Evolutionary conservation across 2,888 invertebrate species (phyloP).

Genomic region (Axea sp.): DNA sequence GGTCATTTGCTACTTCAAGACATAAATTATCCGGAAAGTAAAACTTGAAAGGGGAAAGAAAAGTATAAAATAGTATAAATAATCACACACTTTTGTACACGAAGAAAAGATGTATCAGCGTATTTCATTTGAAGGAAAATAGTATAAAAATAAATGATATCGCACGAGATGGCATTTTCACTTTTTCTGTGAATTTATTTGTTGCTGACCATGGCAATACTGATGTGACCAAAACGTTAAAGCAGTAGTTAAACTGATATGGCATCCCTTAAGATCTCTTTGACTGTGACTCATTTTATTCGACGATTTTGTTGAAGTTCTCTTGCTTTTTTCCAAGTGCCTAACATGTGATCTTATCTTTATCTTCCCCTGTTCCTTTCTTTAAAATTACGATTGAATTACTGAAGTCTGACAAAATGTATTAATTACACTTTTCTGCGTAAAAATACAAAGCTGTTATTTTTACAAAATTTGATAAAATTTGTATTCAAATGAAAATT

Average conservation of each 20-base stretch:
- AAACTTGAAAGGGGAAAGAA: not conserved
- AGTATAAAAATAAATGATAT: constrained; percentile 53
- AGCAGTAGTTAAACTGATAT: constrained; percentile 62
- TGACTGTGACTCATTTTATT: constrained; percentile 46
- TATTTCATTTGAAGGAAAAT: constrained; percentile 54
- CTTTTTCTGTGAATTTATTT: constrained; percentile 58
- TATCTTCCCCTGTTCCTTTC: constrained; percentile 6
- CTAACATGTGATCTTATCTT: constrained; percentile 44
- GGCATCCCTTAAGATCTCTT: constrained; percentile 59
- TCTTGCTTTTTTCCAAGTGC: constrained; percentile 25
- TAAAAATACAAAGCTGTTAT: too few relatives aligned
- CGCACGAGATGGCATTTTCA: constrained; percentile 56
- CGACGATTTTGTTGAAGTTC: constrained; percentile 56
- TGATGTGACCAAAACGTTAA: constrained; percentile 62
- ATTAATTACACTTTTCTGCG: too few relatives aligned
- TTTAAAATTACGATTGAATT: constrained; percentile 17
- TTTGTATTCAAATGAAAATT: too few relatives aligned
- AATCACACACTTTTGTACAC: constrained; percentile 19
- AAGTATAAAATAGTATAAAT: constrained; percentile 12
- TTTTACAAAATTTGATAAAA: too few relatives aligned
- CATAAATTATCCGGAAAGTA: constrained; percentile 34
- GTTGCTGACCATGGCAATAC: constrained; percentile 62
- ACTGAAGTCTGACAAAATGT: not conserved
- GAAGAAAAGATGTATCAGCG: constrained; percentile 55
- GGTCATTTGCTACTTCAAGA: too few relatives aligned